Conservation (phyloP, 2,113 vertebrate species). For the Manacus vitellinus region DNA sequence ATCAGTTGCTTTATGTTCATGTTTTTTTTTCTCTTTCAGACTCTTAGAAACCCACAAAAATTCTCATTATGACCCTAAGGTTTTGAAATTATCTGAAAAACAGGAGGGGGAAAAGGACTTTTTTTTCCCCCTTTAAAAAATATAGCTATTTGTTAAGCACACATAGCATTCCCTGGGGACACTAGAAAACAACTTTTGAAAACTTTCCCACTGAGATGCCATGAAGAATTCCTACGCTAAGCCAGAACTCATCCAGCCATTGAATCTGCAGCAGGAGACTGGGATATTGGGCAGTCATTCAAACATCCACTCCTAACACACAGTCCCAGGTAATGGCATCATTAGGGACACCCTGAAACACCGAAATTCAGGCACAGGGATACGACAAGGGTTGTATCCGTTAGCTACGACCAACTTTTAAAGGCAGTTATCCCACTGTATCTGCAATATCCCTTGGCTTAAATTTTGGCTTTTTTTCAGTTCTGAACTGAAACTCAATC, state of each 20-base stretch:
- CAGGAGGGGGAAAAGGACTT: background rate
- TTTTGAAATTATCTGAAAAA: background rate
- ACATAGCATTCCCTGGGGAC: background rate
- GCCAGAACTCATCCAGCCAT: background rate
- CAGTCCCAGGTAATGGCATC: background rate
- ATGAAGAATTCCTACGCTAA: background rate
- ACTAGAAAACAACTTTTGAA: background rate
- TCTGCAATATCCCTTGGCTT: background rate
- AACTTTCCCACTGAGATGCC: background rate
- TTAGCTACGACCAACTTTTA: fast-evolving
- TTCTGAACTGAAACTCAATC: background rate
- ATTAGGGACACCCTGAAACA: background rate
- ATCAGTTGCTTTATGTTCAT: background rate
- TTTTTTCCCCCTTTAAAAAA: background rate
- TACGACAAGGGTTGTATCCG: fast-evolving
- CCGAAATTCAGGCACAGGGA: background rate
- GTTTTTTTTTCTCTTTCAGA: background rate
- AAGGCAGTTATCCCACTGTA: background rate
- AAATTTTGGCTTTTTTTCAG: background rate
- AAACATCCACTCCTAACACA: background rate
- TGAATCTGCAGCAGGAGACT: background rate
- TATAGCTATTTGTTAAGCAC: background rate
- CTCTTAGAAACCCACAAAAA: background rate
- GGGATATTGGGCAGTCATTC: background rate
- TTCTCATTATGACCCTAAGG: background rate